These are phyloP conservation scores for Hycleus phaleratus DNA, from an alignment of 1,140 invertebrate species.

Conservation along the genomic window DNA sequence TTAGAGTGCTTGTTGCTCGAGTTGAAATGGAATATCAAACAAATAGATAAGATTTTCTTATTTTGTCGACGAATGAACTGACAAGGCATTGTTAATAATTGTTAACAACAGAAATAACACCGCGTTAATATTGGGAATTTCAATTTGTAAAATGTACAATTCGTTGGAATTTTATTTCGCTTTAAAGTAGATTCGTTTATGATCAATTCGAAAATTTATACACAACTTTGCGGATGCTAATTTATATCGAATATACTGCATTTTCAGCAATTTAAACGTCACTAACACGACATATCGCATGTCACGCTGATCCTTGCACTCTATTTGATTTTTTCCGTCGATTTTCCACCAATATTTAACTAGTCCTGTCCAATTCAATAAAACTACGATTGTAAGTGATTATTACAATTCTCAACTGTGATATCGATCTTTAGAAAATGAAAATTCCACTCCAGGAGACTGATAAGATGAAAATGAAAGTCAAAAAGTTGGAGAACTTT, in stretches of 20 bases:
- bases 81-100: conserved; percentile 3
- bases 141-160: too few species aligned
- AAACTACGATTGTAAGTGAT: neutral
- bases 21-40: conserved; percentile 12
- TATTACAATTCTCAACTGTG: too few species aligned
- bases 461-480: too few species aligned
- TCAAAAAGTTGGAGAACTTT: neutral
- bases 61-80: conserved; percentile 1
- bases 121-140: too few species aligned
- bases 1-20: conserved; percentile 5
- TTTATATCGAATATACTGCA: too few species aligned
- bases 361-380: conserved; percentile 4
- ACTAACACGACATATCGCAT: conserved; percentile 13
- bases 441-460: too few species aligned
- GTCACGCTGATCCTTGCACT: conserved; percentile 6
- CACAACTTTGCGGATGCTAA: too few species aligned
- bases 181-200: too few species aligned
- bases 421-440: too few species aligned
- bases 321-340: conserved; percentile 7
- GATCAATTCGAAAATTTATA: too few species aligned
- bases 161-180: too few species aligned
- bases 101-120: neutral
- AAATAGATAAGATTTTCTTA: neutral
- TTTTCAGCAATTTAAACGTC: neutral
- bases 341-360: conserved; percentile 10